Evolutionary conservation across 2,797 vertebrate species (phyloP).

Genomic region (Chelonia mydas): DNA sequence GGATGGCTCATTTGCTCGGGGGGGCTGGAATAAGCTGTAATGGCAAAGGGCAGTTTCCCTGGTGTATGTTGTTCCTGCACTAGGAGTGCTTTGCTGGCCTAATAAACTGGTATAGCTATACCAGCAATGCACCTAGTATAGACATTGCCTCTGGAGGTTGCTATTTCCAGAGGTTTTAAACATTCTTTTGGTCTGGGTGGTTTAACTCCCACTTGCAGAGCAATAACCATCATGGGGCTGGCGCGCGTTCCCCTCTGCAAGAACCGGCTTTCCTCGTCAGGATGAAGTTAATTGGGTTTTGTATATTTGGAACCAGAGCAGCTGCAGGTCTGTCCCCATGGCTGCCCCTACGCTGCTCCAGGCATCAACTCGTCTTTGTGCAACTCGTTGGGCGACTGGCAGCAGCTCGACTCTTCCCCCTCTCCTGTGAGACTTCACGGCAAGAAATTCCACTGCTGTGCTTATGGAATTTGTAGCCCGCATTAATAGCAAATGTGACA

Average conservation of each 20-base stretch:
- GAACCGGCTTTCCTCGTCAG: conserved; percentile 67
- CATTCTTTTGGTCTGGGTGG: conserved; percentile 5
- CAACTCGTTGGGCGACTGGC: background rate
- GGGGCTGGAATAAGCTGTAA: background rate
- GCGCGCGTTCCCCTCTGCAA: conserved; percentile 45
- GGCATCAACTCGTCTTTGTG: too few relatives aligned
- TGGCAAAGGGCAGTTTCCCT: background rate
- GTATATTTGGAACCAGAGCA: conserved; percentile 38
- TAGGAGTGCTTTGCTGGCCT: background rate
- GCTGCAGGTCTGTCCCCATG: conserved; percentile 27
- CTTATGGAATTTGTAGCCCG: background rate
- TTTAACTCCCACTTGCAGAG: conserved; percentile 66
- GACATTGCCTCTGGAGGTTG: background rate
- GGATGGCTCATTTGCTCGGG: background rate
- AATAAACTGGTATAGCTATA: background rate
- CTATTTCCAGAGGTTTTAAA: conserved; percentile 42
- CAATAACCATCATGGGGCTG: conserved; percentile 59
- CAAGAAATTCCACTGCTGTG: too few relatives aligned
- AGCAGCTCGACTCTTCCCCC: background rate
- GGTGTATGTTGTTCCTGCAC: background rate
- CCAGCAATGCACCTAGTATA: background rate
- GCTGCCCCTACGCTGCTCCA: background rate
- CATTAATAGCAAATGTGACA: conserved; percentile 10
- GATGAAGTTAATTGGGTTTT: conserved; percentile 53
- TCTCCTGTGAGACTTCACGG: background rate